Base-by-base conservation (phyloP, 2,888 invertebrate genomes). In the Harpalus rufipes region DNA sequence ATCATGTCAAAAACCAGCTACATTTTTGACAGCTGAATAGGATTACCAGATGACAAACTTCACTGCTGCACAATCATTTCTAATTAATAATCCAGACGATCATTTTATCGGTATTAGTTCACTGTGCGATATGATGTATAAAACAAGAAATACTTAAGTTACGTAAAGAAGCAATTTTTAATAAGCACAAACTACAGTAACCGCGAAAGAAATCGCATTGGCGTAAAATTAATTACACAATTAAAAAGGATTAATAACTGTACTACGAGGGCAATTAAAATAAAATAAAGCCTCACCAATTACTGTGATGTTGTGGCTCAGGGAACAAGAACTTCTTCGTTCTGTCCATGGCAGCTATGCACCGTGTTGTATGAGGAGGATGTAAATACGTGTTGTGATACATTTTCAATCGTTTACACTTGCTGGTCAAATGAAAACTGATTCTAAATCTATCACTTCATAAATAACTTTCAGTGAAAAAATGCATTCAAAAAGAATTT, bases 341-440 rank as follows among this genome's bases (percentile, higher is more conserved):
- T 58, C 59, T 79, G 32, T 80, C 79, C 56, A 39, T 68, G 2
- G 51, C 68, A n/a, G 85, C 68, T 21, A 63, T 63, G 32, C 85
- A 85, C 16, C 82, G 56, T 7, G 81, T 12, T 21, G 81, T 65
- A 65, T 82, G 78, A 2, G 91, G 91, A 4, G 91, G 91, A 87
- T 90, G 91, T 81, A 91, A 87, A 88, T 88, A 91, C 85, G 89
- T 90, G 86, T 90, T 89, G 86, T 91, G 91, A 87, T 91, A 91
- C 91, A 91, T 91, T 56, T 65, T 85, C 16, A 41, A 8, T 61
- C 8, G 59, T 61, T 18, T 14, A 59, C 85, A 83, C 76, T 83
- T 6, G 51, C 56, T 2, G 61, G n/a, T 65, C 61, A 39, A 72
- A 85, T 41, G 63, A n/a, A 32, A 78, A 78, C 59, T 58, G 7